Base-by-base conservation (phyloP, 2,113 vertebrate species). In the Amphilophus citrinellus region DNA sequence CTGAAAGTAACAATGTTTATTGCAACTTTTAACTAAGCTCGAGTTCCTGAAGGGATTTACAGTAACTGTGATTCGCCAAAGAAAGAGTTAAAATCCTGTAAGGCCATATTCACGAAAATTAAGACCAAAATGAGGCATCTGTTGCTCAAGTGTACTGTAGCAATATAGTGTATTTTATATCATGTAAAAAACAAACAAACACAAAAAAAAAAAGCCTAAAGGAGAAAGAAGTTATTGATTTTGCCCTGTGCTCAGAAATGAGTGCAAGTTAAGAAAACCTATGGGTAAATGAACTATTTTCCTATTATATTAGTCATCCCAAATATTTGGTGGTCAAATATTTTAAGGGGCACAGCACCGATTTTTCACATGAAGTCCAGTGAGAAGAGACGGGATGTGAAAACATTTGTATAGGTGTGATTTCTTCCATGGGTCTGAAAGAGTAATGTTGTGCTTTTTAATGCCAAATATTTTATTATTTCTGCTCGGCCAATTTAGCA, bases 1-100 rank as follows among this genome's bases (percentile, higher is more conserved):
- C 42, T 35, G n/a, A 66, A 57, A 85, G 81, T 58, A 57, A 61
- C 10, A 22, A 6, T 30, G 30, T 60, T 79, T 81, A 62, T 85
- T 81, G 24, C 22, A 83, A 68, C 77, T 79, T 85, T 85, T 80
- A 76, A 73, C 58, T 57, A 37, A 81, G 35, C 13, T 42, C 56
- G 10, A 79, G n/a, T 20, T 71, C 56, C 56, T 78, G 17, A 50
- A 66, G 80, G 78, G 61, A 44, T 76, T 82, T 84, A 53, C 44
- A 27, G 47, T n/a, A 77, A 27, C 27, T 65, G 47, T 39, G 62
- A 20, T 76, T 82, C 83, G 30, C 66, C 35, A 47, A 35, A 76
- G 53, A 68, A 59, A 59, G 13, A 59, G 79, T 63, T 32, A 56
- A 32, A 53, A 20, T 60, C 42, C 18, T 37, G 32, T 17, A 22